Evolutionary conservation across 1,140 invertebrate species (phyloP).

Genomic region (Apis mellifera): DNA sequence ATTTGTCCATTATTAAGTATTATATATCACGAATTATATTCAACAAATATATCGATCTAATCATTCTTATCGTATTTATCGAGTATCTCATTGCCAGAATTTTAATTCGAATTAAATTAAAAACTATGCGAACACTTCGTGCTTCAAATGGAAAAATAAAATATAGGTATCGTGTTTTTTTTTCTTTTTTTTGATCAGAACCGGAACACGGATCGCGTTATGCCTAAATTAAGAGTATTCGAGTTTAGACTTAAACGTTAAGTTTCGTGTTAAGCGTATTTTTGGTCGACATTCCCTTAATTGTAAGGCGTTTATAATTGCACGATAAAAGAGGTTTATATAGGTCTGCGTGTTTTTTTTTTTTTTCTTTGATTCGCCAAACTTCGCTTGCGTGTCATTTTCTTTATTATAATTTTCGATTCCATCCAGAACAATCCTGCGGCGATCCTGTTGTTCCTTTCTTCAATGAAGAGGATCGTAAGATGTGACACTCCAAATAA

Average conservation of each 20-base stretch:
- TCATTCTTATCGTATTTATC: no score
- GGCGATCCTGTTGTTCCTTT: conserved; percentile 21
- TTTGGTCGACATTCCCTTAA: conserved; percentile 69
- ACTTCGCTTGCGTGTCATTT: conserved; percentile 9
- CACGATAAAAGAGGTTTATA: conserved; percentile 37
- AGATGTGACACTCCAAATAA: neutral
- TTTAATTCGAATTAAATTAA: neutral
- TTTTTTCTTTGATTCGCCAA: conserved; percentile 33
- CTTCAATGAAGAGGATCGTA: neutral
- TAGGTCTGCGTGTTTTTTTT: conserved; percentile 24
- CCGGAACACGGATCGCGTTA: conserved; percentile 55
- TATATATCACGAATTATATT: no score
- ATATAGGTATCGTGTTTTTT: neutral
- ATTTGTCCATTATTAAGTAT: no score
- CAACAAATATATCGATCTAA: no score
- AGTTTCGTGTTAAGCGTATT: conserved; percentile 61
- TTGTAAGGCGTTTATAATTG: conserved; percentile 55
- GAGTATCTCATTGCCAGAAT: neutral
- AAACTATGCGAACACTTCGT: no score
- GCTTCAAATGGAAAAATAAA: no score
- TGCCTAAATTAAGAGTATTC: conserved; percentile 70
- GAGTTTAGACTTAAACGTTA: conserved; percentile 65
- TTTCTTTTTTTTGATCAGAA: neutral
- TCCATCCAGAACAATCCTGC: conserved; percentile 7
- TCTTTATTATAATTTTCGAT: conserved; percentile 15